These are phyloP conservation scores for Nesidiocoris tenuis DNA, from an alignment of 2,888 invertebrate species.

Conservation along the genomic window DNA sequence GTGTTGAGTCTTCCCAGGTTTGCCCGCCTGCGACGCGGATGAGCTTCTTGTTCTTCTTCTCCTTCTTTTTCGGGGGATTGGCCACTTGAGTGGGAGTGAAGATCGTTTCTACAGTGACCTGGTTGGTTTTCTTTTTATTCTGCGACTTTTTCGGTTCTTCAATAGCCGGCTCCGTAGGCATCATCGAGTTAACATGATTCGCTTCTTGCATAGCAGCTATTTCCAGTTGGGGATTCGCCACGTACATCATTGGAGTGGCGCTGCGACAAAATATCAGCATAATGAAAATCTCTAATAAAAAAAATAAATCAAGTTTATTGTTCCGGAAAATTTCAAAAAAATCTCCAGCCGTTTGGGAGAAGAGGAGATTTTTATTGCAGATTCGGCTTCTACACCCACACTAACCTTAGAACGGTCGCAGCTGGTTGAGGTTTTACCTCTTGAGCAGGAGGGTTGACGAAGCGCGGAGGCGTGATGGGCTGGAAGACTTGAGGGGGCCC, in stretches of 20 bases:
- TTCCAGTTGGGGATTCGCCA: slow-evolving; percentile 53
- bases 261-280: slow-evolving; percentile 51
- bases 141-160: slow-evolving; percentile 15
- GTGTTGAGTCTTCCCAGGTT: slow-evolving; percentile 92
- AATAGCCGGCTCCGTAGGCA: slow-evolving; percentile 49
- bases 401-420: slow-evolving; percentile 46
- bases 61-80: slow-evolving; percentile 54
- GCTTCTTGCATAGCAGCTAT: slow-evolving; percentile 46
- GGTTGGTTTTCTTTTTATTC: slow-evolving; percentile 15
- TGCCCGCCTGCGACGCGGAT: slow-evolving; percentile 90
- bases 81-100: slow-evolving; percentile 12
- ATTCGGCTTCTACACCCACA: too few species aligned
- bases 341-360: too few species aligned
- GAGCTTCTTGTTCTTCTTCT: slow-evolving; percentile 68
- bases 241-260: slow-evolving; percentile 57
- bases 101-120: not conserved
- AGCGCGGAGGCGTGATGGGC: not conserved
- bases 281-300: too few species aligned
- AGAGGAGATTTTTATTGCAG: too few species aligned
- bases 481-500: slow-evolving; percentile 24
- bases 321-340: too few species aligned
- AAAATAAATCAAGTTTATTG: too few species aligned
- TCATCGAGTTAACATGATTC: slow-evolving; percentile 18
- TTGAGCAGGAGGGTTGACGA: slow-evolving; percentile 1
- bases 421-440: slow-evolving; percentile 42